Base-by-base conservation (phyloP, 2,113 vertebrate genomes). In the Rhinolophus sinicus region DNA sequence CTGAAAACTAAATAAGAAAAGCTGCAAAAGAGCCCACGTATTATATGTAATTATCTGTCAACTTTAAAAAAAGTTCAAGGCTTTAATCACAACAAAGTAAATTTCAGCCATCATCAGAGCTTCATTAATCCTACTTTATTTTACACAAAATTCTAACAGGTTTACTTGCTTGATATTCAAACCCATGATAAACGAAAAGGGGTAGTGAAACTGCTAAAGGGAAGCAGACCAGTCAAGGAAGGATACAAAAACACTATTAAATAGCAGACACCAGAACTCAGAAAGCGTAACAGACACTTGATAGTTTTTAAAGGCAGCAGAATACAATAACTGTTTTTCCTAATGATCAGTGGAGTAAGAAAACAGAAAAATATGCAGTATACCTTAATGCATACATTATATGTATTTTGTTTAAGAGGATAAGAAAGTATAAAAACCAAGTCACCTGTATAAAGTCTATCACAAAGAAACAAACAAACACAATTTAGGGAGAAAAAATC, bases 141-240 rank as follows among this genome's bases (percentile, higher is more conserved):
- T 93, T n/a, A 93, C 22, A 70, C n/a, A 82, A 89, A 94, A 92
- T 65, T 88, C 54, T 69, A 93, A 76, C 26, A 95, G 44, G 28
- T 83, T 91, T 77, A 62, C 30, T 90, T 69, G 44, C 35, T 81
- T 70, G 10, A 52, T 52, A 84, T 50, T 75, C 58, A 91, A 88
- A 82, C 26, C n/a, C 52, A 80, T 28, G 14, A 62, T 40, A 91
- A 94, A 88, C 62, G 21, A 76, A 84, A 93, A 56, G 15, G 22
- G 3, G 24, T 69, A 70, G 26, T 44, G 5, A 88, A 91, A 93
- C 52, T 38, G 30, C 54, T 88, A 18, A 90, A 88, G 47, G 28
- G 30, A 87, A 91, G 35, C 8, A 75, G 58, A 67, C 35, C 38
- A 21, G 38, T 84, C 26, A 80, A 93, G 38, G 52, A 35, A 85